These are phyloP conservation scores for Aspidiotus destructor DNA, from an alignment of 2,888 invertebrate species.

Conservation along the genomic window DNA sequence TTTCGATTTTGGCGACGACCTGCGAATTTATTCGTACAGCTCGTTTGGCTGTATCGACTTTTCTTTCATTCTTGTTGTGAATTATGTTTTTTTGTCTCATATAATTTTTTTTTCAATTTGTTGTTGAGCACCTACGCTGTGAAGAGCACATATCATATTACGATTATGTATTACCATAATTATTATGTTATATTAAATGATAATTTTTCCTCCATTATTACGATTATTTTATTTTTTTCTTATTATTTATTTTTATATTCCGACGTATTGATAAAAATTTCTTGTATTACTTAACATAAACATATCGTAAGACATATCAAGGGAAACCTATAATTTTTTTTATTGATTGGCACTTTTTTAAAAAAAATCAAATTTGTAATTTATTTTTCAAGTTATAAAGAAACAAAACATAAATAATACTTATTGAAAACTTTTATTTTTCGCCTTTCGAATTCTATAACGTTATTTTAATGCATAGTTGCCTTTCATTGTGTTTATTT, in stretches of 20 bases:
- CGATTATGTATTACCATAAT: not conserved
- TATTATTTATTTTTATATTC: not conserved
- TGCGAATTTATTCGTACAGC: too few relatives aligned
- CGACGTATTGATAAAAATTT: not conserved
- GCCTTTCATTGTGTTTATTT: slow-evolving; percentile 19
- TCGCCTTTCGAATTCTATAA: slow-evolving; percentile 8
- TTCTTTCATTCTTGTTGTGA: too few relatives aligned
- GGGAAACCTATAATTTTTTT: slow-evolving; percentile 25
- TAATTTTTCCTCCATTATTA: not conserved
- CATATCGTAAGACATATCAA: slow-evolving; percentile 32
- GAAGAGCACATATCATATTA: slow-evolving; percentile 7
- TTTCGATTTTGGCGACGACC: too few relatives aligned
- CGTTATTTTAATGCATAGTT: slow-evolving; percentile 22
- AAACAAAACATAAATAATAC: not conserved
- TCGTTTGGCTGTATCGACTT: too few relatives aligned
- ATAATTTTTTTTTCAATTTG: not conserved
- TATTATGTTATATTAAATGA: not conserved
- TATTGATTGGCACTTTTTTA: slow-evolving; percentile 20
- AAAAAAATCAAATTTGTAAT: slow-evolving; percentile 17
- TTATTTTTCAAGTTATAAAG: slow-evolving; percentile 11
- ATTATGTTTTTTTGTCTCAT: too few relatives aligned
- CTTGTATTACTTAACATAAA: slow-evolving; percentile 21
- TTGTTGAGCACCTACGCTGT: slow-evolving; percentile 12
- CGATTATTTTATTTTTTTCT: not conserved
- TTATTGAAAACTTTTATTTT: not conserved